Evolutionary conservation across 92 coral and sea anemone species (phyloP).

Genomic region (Zoanthus gigantus): DNA sequence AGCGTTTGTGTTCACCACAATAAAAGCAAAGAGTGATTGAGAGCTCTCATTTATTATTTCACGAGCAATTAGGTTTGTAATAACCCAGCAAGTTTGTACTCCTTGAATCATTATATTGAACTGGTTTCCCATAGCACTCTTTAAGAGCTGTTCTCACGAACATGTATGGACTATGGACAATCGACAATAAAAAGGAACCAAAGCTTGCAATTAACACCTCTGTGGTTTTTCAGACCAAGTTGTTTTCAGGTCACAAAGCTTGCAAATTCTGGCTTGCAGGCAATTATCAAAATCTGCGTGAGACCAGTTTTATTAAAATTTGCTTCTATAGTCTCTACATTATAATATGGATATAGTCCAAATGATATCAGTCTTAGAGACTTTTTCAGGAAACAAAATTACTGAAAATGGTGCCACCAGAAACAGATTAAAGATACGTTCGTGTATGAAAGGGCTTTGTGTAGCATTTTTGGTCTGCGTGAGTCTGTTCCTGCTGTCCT

Average conservation of each 20-base stretch:
- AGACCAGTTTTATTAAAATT: not conserved
- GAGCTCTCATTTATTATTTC: not conserved
- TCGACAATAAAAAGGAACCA: not conserved
- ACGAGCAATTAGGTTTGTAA: not conserved
- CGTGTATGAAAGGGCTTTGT: not conserved
- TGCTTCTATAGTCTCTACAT: not conserved
- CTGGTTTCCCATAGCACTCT: not conserved
- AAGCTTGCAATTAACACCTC: not conserved
- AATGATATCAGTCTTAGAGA: not conserved
- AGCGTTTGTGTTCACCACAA: conserved; percentile 34
- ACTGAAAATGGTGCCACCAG: too few relatives aligned
- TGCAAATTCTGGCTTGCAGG: not conserved
- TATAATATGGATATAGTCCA: not conserved
- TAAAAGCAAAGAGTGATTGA: conserved; percentile 28
- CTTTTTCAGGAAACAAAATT: not conserved
- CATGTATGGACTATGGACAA: not conserved
- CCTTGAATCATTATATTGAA: not conserved
- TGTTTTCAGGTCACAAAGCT: not conserved
- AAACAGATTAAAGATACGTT: not conserved
- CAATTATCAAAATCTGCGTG: not conserved
- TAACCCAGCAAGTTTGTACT: not conserved
- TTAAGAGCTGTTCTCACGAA: not conserved
- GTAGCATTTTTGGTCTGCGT: not conserved
- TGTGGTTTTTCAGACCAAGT: conserved; percentile 12
- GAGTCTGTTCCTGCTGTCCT: not conserved